Percentiles rank a stretch among this genome's conserved stretches.
Conservation (phyloP, 1,140 invertebrate genomes). For the Lepidurus arcticus region DNA sequence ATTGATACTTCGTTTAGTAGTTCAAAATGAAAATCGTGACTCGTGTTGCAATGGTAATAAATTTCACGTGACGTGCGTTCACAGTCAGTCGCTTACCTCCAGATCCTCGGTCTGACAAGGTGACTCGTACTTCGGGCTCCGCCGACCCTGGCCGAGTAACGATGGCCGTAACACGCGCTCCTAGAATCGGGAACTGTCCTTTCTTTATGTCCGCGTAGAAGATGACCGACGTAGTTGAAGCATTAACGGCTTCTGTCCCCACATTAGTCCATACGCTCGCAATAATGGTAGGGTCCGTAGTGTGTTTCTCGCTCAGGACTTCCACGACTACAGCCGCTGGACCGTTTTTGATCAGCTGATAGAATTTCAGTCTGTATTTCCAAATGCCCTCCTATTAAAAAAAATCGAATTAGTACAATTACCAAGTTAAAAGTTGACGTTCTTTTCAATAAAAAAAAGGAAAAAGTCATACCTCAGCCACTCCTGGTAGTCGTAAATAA, state of each 20-base stretch:
- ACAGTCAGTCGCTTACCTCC: conserved; percentile 30
- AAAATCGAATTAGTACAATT: not conserved
- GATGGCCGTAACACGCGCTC: conserved; percentile 31
- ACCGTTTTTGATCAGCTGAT: conserved; percentile 36
- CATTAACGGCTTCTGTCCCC: conserved; percentile 22
- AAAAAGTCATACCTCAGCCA: conserved; percentile 28
- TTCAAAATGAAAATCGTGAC: not conserved
- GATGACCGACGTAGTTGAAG: conserved; percentile 27
- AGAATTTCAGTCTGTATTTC: conserved; percentile 40
- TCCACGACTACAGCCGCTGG: conserved; percentile 37
- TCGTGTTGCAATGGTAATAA: not conserved
- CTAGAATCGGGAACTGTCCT: conserved; percentile 26
- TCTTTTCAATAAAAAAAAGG: not conserved
- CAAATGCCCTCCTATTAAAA: conserved; percentile 36
- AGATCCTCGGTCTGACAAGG: conserved; percentile 29
- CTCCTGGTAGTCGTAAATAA: conserved; percentile 30
- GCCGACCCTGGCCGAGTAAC: conserved; percentile 25
- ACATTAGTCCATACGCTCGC: conserved; percentile 28
- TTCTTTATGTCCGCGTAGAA: conserved; percentile 31
- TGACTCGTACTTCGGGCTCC: not conserved
- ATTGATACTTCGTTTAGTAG: not conserved
- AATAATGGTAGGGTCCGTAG: conserved; percentile 9
- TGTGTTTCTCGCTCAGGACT: conserved; percentile 37
- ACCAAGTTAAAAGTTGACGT: not conserved
- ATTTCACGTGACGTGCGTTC: not conserved